Evolutionary conservation across 2,888 invertebrate genomes (phyloP), one percentile per base, ranked within the genome.

Genomic region (Galerucella pusilla): DNA sequence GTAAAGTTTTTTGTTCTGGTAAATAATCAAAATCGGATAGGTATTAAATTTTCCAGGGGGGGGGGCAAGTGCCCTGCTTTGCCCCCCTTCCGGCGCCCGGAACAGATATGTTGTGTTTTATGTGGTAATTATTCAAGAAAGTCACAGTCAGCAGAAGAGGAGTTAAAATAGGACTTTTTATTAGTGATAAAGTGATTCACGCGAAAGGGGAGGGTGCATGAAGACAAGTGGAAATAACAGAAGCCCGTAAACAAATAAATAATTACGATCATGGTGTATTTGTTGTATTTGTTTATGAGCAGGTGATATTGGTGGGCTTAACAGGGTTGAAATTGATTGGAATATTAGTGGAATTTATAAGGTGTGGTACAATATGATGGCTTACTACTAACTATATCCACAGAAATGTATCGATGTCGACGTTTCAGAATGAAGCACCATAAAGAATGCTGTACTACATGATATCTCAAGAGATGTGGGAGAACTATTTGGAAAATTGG

Each of bases 201-300:
- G 78, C 80, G 57, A 75, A 77, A 73, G 72, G 80, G 78, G 79
- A 81, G 79, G 80, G 80, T 78, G 78, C 78, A 81, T 76, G 79
- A 80, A 81, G 80, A 81, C 74, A 78, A 75, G 78, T 73, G 75
- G 73, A 75, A 76, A 79, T 77, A 77, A 73, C 75, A 75, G 71
- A 69, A 77, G 77, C 79, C 79, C 78, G 81, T 81, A 82, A 82
- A 82, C 82, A 82, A 81, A 82, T 81, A 82, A 82, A 82, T 82
- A 82, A 80, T 78, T 79, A 79, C 75, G 76, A 75, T 79, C 79
- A 79, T 68, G 77, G 79, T 78, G 80, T 79, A 20, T 20, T 57
- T 57, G 57, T 20, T 57, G 20, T 57, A 20, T 57, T 57, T 57
- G 16, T 57, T 57, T 16, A 57, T 20, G 10, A 57, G 16, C 57